A percentile compares a stretch with the other conserved stretches of the same genome.
Evolutionary conservation across 2,888 invertebrate genomes (phyloP).

Genomic region (Ctenicera cuprea): DNA sequence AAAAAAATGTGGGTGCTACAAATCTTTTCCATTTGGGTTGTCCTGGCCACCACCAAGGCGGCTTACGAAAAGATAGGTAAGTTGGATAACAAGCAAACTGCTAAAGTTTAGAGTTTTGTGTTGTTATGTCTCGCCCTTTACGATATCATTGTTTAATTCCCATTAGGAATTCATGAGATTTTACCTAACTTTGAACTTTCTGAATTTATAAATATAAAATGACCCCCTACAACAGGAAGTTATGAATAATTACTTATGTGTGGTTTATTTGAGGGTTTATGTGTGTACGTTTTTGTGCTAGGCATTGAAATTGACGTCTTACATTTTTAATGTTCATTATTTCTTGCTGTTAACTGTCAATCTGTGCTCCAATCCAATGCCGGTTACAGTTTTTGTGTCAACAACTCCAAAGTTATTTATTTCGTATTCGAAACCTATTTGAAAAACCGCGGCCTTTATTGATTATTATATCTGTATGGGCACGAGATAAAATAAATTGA

Average conservation of each 20-base stretch:
- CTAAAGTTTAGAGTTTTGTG: constrained; percentile 35
- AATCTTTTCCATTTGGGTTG: constrained; percentile 41
- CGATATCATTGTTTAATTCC: constrained; percentile 37
- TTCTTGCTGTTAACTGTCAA: neutral
- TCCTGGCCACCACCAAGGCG: constrained; percentile 43
- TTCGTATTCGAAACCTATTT: constrained; percentile 12
- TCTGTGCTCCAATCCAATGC: neutral
- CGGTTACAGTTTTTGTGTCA: neutral
- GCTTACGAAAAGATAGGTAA: constrained; percentile 50
- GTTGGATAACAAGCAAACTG: constrained; percentile 41
- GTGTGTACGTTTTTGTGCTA: neutral
- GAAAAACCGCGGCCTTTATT: neutral
- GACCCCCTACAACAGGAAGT: constrained; percentile 13
- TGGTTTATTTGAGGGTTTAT: constrained; percentile 19
- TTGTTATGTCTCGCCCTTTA: constrained; percentile 19
- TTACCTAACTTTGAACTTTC: constrained; percentile 27
- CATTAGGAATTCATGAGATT: constrained; percentile 39
- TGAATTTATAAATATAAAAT: constrained; percentile 34
- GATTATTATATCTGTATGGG: neutral
- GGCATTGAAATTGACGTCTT: neutral
- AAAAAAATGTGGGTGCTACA: constrained; percentile 49
- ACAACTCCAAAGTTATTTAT: too few relatives aligned
- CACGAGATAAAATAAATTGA: constrained; percentile 20
- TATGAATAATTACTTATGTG: constrained; percentile 32
- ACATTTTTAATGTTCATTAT: constrained; percentile 3